Evolutionary conservation across 1,140 invertebrate species (phyloP), one percentile per base, ranked within the genome.

Genomic region (Diorhabda sublineata): DNA sequence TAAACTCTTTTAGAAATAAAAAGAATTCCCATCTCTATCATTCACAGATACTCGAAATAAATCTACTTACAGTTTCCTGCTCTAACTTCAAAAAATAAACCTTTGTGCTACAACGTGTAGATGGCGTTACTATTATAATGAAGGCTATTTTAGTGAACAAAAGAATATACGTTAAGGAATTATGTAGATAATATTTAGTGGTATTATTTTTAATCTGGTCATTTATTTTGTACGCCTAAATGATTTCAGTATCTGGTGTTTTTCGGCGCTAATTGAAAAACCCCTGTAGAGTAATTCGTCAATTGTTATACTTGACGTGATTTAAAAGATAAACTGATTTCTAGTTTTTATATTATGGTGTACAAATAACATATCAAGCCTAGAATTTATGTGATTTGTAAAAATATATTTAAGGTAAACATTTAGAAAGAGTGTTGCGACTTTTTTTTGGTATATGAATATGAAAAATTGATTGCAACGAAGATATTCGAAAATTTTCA

Each of bases 291-390:
- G n/a, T 52, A 52, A 26, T 4, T 52, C 47, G 47, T 52, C 47
- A 52, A 52, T 52, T 52, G 6, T 52, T n/a, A 6, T 52, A 6
- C 47, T 52, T n/a, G 47, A 52, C n/a, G 6, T 52, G 47, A 8
- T 52, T 8, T 52, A 52, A 6, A 52, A 52, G 8, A 26, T 26
- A 52, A 52, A 52, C 47, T 52, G 6, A 52, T 52, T 52, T 52
- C 47, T 52, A 52, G 47, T 52, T 62, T 62, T 62, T 11, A 44
- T 62, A 60, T 60, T 42, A 44, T 11, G 42, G 61, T 62, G 61
- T 62, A 62, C 61, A 62, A 62, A 62, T 62, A 45, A 62, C 61
- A 62, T 62, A 62, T 62, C 61, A 62, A 44, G 3, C 26, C 4
- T 62, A 62, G 61, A 44, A 62, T 62, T 44, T n/a, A 62, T 62